phyloP scores from a whole-genome alignment of 2,797 vertebrate species.

The Alouatta caraya region DNA sequence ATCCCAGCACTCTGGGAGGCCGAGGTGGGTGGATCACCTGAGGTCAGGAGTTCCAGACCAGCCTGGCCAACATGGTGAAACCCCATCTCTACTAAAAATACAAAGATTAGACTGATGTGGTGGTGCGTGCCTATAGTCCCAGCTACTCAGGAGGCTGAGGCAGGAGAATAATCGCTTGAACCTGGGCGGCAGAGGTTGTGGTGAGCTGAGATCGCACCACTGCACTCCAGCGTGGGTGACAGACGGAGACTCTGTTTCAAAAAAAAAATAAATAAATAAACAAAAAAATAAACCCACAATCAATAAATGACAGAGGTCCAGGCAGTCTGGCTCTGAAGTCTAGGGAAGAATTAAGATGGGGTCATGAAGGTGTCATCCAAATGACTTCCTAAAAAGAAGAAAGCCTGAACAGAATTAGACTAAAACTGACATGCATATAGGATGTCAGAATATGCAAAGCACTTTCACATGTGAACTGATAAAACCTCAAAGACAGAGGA shows the following conservation, averaged over 20 bases:
- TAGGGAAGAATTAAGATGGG: neutral
- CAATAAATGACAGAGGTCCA: neutral
- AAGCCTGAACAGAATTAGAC: neutral
- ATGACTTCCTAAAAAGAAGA: neutral
- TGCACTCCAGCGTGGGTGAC: neutral
- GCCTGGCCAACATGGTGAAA: neutral
- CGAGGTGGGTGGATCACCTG: neutral
- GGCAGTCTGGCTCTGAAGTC: neutral
- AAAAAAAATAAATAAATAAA: no score
- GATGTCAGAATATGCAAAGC: neutral
- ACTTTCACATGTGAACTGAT: neutral
- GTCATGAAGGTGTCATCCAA: neutral
- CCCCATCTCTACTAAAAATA: neutral
- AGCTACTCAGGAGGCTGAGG: neutral
- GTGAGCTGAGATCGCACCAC: neutral
- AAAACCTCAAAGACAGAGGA: neutral
- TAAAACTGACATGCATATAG: neutral
- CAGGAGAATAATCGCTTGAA: neutral
- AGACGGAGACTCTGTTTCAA: neutral
- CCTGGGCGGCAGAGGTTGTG: neutral
- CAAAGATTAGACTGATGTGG: neutral
- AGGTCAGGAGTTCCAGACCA: neutral
- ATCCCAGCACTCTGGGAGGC: neutral
- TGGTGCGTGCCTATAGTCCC: neutral
- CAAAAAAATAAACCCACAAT: neutral